phyloP scores from a whole-genome alignment of 2,888 invertebrate genomes.

The Ceraclea dissimilis region DNA sequence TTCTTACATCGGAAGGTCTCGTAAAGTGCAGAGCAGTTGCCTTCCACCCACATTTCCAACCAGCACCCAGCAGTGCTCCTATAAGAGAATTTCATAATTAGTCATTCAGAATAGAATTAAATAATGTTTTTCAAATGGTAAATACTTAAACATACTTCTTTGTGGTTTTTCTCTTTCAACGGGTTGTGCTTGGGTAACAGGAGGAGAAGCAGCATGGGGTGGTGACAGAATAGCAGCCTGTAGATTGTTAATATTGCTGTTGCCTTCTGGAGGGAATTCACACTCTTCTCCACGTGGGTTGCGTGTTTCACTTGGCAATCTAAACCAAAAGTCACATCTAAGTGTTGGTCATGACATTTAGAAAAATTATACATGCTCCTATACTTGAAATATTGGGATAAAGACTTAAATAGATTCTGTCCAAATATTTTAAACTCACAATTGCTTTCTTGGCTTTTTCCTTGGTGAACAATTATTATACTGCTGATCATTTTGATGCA shows the following conservation, averaged over 20 bases:
- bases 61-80: constrained; percentile 41
- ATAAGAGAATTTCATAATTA: constrained; percentile 8
- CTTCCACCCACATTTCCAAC: constrained; percentile 46
- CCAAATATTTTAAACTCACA: constrained; percentile 45
- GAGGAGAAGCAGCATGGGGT: constrained; percentile 32
- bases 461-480: constrained; percentile 56
- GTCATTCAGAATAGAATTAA: too few relatives aligned
- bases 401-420: neutral
- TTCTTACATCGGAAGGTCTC: constrained; percentile 68
- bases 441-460: constrained; percentile 86
- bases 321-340: constrained; percentile 23
- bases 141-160: constrained; percentile 39
- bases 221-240: constrained; percentile 27
- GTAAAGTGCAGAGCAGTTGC: constrained; percentile 45
- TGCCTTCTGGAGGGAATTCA: constrained; percentile 38
- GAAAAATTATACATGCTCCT: too few relatives aligned
- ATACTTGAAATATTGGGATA: neutral
- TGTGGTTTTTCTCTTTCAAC: constrained; percentile 32
- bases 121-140: too few relatives aligned
- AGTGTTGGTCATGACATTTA: too few relatives aligned
- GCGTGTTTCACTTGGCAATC: constrained; percentile 38
- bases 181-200: constrained; percentile 27
- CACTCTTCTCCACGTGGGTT: constrained; percentile 31
- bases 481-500: constrained; percentile 9
- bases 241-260: neutral